Base-by-base conservation (phyloP, 2,113 vertebrate species). In the Xyrauchen texanus region DNA sequence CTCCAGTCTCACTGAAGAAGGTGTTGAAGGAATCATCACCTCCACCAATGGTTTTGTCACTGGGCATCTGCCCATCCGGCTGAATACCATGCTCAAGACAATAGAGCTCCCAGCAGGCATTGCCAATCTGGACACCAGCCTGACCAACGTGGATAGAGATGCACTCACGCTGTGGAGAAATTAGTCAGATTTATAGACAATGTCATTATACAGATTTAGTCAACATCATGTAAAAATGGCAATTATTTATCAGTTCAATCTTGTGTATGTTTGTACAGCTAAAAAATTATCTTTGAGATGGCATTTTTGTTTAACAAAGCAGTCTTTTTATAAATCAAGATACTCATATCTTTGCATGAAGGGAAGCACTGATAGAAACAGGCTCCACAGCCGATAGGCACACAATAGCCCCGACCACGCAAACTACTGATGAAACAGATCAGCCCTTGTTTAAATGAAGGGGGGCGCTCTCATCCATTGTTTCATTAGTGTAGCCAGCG, bases 1-100 rank as follows among this genome's bases (percentile, higher is more conserved):
- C 85, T 42, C 85, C 85, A 34, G 85, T 86, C 78, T 86, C 85
- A 69, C 85, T 86, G 83, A 86, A 86, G 76, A 86, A 86, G 45
- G 85, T 86, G 83, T 86, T 86, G 82, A 81, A 86, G 12, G 85
- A 86, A 76, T 86, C 85, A 7, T 86, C 85, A 8, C 81, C 78
- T 16, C 85, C 64, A 9, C 85, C 82, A 0, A 79, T 65, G 58
- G 82, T 78, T 16, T 86, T 86, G 34, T 82, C 81, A 0, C 81
- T 86, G 55, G 85, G 85, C 85, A 79, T 86, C 82, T 84, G 82
- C 1, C 85, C 85, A 10, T 86, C 81, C 0, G 84, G 84, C 84
- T 85, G 84, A 8, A 85, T 85, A 52, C 84, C 84, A 4, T 85
- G 84, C 55, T 85, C 84, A 49, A 85, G 81, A 78, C 84, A 85